Percentiles rank a stretch among this genome's conserved stretches.
phyloP scores from a whole-genome alignment of 2,113 vertebrate species.

The Onychostoma macrolepis region DNA sequence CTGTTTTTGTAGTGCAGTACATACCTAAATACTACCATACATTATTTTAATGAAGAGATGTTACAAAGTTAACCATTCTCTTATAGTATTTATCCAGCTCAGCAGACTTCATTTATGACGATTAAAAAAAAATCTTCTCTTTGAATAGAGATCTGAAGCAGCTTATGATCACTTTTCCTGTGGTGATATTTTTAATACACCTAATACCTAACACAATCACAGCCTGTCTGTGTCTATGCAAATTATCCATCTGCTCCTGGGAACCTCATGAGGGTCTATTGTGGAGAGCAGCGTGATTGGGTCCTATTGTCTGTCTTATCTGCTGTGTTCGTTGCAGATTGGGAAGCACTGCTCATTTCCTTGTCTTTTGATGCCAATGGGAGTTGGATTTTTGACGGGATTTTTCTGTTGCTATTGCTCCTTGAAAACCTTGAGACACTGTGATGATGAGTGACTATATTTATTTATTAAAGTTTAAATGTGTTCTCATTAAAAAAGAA shows the following conservation, averaged over 20 bases:
- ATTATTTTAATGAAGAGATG: neutral
- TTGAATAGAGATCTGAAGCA: slow-evolving; percentile 38
- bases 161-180: slow-evolving; percentile 17
- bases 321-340: slow-evolving; percentile 43
- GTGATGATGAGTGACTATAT: neutral
- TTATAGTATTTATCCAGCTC: neutral
- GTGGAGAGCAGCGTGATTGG: slow-evolving; percentile 41
- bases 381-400: slow-evolving; percentile 23
- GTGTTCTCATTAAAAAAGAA: neutral
- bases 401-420: slow-evolving; percentile 31
- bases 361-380: slow-evolving; percentile 18
- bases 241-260: slow-evolving; percentile 58
- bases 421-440: neutral
- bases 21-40: neutral
- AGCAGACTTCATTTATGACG: slow-evolving; percentile 14
- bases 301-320: slow-evolving; percentile 55
- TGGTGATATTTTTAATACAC: slow-evolving; percentile 58
- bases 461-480: slow-evolving; percentile 4
- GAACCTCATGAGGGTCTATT: slow-evolving; percentile 45
- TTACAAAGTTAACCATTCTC: neutral
- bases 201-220: slow-evolving; percentile 56
- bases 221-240: slow-evolving; percentile 44
- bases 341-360: slow-evolving; percentile 38
- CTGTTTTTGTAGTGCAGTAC: neutral
- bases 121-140: neutral